These are phyloP conservation scores for Drosophila pseudotakahashii DNA, from an alignment of 2,888 invertebrate genomes.

Conservation along the genomic window DNA sequence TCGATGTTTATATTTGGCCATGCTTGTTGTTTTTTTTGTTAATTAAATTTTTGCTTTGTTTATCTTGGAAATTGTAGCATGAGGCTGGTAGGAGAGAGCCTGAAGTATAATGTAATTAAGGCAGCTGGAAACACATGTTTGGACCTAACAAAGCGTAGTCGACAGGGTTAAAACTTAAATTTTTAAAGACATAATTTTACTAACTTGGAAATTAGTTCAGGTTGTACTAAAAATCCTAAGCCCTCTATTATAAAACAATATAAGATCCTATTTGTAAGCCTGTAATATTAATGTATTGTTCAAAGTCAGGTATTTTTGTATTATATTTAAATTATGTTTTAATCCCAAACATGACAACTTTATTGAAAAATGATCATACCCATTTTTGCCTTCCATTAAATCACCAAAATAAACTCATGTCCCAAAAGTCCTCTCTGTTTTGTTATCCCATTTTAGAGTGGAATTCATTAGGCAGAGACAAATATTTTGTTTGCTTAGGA, in stretches of 20 bases:
- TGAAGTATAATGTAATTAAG: slow-evolving; percentile 4
- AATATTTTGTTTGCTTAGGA: slow-evolving; percentile 37
- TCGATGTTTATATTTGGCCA: slow-evolving; percentile 12
- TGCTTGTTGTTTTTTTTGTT: slow-evolving; percentile 39
- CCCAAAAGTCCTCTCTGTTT: not conserved
- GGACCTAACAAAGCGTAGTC: slow-evolving; percentile 8
- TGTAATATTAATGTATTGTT: no score
- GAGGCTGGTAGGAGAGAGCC: not conserved
- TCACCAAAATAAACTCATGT: not conserved
- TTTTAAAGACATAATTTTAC: not conserved
- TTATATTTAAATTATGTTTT: not conserved
- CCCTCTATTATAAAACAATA: no score
- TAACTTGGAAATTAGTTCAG: no score
- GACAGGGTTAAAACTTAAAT: not conserved
- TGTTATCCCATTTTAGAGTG: slow-evolving; percentile 12
- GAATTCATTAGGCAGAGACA: slow-evolving; percentile 33
- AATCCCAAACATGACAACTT: not conserved
- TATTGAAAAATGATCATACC: not conserved
- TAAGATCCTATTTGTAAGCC: no score
- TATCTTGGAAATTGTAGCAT: slow-evolving; percentile 27
- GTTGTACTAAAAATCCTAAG: no score
- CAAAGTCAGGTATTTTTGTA: not conserved
- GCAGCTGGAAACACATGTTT: slow-evolving; percentile 6
- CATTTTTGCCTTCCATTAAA: not conserved
- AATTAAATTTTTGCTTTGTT: slow-evolving; percentile 32